Evolutionary conservation across 2,888 invertebrate species (phyloP), one percentile per base, ranked within the genome.

Genomic region (Pinctada fucata): DNA sequence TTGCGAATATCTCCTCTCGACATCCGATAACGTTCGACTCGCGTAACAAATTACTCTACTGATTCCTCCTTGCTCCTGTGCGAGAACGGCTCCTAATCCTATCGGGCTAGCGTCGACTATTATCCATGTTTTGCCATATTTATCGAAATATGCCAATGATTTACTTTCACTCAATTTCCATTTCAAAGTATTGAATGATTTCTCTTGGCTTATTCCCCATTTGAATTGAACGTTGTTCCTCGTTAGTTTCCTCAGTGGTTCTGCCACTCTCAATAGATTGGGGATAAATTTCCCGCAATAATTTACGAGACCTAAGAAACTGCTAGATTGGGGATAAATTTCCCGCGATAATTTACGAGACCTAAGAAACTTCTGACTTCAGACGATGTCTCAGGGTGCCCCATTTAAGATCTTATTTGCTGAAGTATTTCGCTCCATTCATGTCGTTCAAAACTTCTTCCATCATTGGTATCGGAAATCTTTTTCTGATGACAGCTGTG

Each of bases 31-130:
- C n/a, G n/a, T n/a, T 10, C 82, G 16, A 47, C 83, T 81, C 2
- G 81, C 84, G 73, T 87, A 84, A 2, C n/a, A 68, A 31, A 85
- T 79, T n/a, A n/a, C n/a, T n/a, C n/a, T n/a, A n/a, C n/a, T n/a
- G n/a, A n/a, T n/a, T n/a, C n/a, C n/a, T n/a, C n/a, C n/a, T n/a
- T n/a, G n/a, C n/a, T n/a, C n/a, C n/a, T n/a, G n/a, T n/a, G n/a
- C n/a, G n/a, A n/a, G n/a, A n/a, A n/a, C n/a, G n/a, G n/a, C n/a
- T n/a, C n/a, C n/a, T n/a, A n/a, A n/a, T n/a, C n/a, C n/a, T n/a
- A n/a, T n/a, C n/a, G n/a, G n/a, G n/a, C n/a, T n/a, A n/a, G n/a
- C n/a, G n/a, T n/a, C n/a, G n/a, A 4, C 78, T 72, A 83, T 78
- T 8, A 79, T 67, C 65, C 70, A 16, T 4, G 79, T 82, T 50